phyloP scores from a whole-genome alignment of 2,888 invertebrate genomes.

The Nycteola revayana region DNA sequence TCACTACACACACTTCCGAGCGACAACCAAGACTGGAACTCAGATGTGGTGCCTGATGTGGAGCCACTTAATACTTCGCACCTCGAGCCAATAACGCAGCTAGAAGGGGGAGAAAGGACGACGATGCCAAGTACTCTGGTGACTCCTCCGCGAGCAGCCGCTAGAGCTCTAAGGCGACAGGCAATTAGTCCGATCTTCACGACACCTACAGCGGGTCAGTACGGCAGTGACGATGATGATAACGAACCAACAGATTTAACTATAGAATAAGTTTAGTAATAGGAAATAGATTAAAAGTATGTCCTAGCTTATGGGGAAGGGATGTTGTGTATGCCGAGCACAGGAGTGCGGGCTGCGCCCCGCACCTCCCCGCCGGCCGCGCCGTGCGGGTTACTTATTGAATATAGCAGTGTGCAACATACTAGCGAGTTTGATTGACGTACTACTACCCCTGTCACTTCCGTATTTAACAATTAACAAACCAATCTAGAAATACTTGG shows the following conservation, averaged over 20 bases:
- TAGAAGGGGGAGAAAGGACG: not conserved
- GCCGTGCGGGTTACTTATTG: not conserved
- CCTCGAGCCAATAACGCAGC: not conserved
- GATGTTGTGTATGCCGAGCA: not conserved
- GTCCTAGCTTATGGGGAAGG: not conserved
- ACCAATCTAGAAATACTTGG: too few species aligned
- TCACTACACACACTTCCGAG: not conserved
- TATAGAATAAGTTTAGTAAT: not conserved
- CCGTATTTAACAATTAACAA: too few species aligned
- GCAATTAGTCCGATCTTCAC: conserved; percentile 4
- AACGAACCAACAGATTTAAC: not conserved
- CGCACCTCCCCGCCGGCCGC: not conserved
- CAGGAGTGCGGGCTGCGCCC: not conserved
- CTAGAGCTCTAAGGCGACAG: not conserved
- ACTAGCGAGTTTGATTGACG: not conserved
- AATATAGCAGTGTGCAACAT: not conserved
- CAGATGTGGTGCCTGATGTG: conserved; percentile 4
- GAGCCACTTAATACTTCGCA: not conserved
- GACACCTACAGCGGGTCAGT: not conserved
- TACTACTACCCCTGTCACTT: too few species aligned
- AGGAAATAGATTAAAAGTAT: not conserved
- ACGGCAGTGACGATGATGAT: not conserved
- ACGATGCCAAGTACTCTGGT: not conserved
- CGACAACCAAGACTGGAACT: conserved; percentile 3
- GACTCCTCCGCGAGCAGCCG: not conserved